Evolutionary conservation across 2,888 invertebrate genomes (phyloP), one percentile per base, ranked within the genome.

Genomic region (Mythimna lalbum): DNA sequence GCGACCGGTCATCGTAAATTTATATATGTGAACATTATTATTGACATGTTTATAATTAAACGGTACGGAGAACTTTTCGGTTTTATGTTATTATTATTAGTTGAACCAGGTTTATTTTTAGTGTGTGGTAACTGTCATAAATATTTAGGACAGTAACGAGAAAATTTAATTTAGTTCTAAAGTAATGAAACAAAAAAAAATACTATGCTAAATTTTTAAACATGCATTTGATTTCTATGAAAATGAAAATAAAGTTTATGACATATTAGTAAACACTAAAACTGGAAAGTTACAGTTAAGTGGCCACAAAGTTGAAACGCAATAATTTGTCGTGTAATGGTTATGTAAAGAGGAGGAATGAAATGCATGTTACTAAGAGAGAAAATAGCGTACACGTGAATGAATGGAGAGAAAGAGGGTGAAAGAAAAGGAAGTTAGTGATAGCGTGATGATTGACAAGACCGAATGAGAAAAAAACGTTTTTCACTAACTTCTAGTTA

Each of bases 41-140:
- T 65, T 81, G 73, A 78, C 64, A 63, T 57, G 63, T 72, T 68
- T 77, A 56, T 80, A 72, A 77, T 81, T 65, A 63, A 81, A 56
- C 49, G 19, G 59, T 64, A 55, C 39, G 12, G 43, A 52, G 69
- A 80, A 63, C n/a, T 59, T 60, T 67, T 66, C 39, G 47, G 47
- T 31, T 63, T 52, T 61, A 65, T 27, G 12, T 47, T 74, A 10
- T 57, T 33, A 60, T 53, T 39, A 60, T 19, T 21, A 27, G 57
- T 62, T 56, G 10, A 21, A n/a, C 23, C 43, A 23, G 23, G 39
- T 53, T 59, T 59, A 60, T 53, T 63, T 63, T 53, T 52, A 56
- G n/a, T 0, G 17, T 14, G 1, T 49, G 27, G 57, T 47, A 59
- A 59, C 57, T 23, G 49, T 21, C 78, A 43, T 53, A 63, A 78